A percentile compares a stretch with the other conserved stretches of the same genome.
These are phyloP conservation scores for Tetragonula carbonaria DNA, from an alignment of 2,888 invertebrate species.

Conservation along the genomic window DNA sequence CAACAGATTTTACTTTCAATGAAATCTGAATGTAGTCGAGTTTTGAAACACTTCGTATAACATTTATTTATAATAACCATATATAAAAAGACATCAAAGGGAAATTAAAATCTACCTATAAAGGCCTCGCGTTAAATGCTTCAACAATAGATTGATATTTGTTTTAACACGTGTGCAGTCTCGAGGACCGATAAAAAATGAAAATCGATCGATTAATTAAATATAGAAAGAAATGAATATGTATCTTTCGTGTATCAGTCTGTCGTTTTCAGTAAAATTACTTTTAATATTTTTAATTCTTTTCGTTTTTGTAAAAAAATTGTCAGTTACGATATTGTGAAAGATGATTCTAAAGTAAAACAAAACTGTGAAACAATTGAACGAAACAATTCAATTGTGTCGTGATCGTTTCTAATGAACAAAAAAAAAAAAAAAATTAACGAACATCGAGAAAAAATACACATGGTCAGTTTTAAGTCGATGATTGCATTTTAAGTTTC, in stretches of 20 bases:
- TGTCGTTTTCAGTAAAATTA: constrained; percentile 45
- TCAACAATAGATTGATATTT: constrained; percentile 52
- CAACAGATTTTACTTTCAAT: constrained; percentile 2
- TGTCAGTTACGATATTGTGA: constrained; percentile 29
- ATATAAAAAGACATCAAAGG: constrained; percentile 50
- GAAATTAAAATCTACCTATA: constrained; percentile 78
- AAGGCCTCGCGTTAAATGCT: constrained; percentile 74
- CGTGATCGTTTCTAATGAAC: constrained; percentile 45
- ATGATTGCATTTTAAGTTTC: constrained; percentile 49
- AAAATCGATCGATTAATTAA: constrained; percentile 31
- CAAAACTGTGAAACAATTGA: neutral
- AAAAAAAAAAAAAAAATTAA: constrained; percentile 74
- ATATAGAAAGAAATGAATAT: constrained; percentile 48
- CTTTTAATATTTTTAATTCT: constrained; percentile 25
- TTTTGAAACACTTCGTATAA: constrained; percentile 46
- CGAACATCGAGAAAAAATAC: constrained; percentile 79
- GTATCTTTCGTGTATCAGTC: constrained; percentile 43
- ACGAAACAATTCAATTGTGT: constrained; percentile 43
- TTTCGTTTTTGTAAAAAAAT: constrained; percentile 33
- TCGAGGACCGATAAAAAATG: constrained; percentile 45
- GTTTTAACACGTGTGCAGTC: constrained; percentile 32
- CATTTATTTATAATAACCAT: constrained; percentile 32
- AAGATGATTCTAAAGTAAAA: constrained; percentile 16
- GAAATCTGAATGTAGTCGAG: neutral
- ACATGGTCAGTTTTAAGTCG: constrained; percentile 58